Evolutionary conservation across 2,797 vertebrate species (phyloP), one percentile per base, ranked within the genome.

Genomic region (Echeneis naucrates): DNA sequence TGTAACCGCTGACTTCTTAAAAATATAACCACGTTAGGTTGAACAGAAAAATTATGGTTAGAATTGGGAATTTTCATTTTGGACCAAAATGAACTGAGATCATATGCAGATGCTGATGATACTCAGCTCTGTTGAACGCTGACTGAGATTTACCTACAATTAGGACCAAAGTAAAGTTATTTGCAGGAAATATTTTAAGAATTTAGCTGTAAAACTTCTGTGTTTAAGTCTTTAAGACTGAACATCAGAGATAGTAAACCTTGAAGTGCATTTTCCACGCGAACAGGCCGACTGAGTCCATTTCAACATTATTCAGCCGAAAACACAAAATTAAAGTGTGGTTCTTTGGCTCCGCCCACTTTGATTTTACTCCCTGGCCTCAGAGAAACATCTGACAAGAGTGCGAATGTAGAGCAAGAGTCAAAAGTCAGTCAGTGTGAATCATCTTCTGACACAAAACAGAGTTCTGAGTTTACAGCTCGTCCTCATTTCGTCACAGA

Each of bases 291-390:
- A n/a, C n/a, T n/a, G 30, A 32, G 30, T 32, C 30, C 8, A 32
- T 32, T 32, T 32, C 30, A 33, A 45, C 11, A 4, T 40, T 17
- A 52, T 33, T 75, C 1, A 44, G 26, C 16, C 21, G n/a, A 26
- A 19, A 66, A 48, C n/a, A 37, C 26, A 30, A 45, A 58, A 26
- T 62, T 4, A 23, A 54, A 45, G 16, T 38, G 52, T 23, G n/a
- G 12, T 21, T 65, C 53, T 82, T 67, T 61, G 35, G 30, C 42
- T 74, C 38, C 4, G 44, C 23, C 40, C 30, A 8, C 64, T 30
- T 54, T 8, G 42, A 54, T 42, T 60, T 42, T 19, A 54, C 30
- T 53, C 1, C 59, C 32, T 32, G n/a, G 24, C 23, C 37, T 56
- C 33, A 33, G 45, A 51, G 13, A 63, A 54, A 32, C 5, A 9